Evolutionary conservation across 2,113 vertebrate genomes (phyloP), one percentile per base, ranked within the genome.

Genomic region (Sclerurus mexicanus): DNA sequence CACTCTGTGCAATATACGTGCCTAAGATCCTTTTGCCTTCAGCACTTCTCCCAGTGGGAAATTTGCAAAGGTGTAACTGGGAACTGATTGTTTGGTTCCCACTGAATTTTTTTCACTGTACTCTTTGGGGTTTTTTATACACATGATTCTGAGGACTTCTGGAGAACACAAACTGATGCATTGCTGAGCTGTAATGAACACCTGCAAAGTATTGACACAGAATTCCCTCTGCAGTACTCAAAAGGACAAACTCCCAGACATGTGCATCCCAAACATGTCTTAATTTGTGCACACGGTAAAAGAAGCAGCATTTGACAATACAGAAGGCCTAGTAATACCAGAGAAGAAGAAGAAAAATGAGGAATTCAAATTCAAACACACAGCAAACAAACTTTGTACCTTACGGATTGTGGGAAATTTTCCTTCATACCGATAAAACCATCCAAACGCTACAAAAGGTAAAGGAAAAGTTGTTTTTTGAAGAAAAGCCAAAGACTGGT

Each of bases 391-490:
- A 78, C 93, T 90, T 44, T 64, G 94, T 99, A 99, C 99, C 99
- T 99, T 99, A 85, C 98, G 98, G 27, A 99, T 97, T 44, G 98
- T 99, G 9, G 99, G 99, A 91, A 99, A 99, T 97, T 99, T 99
- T 97, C 99, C 99, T 89, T 99, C 99, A 11, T 99, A 99, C 10
- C 98, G 99, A 97, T 99, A 99, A 98, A 99, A 99, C 99, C 99
- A 99, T 94, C 99, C 99, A 98, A 99, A 99, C 50, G 99, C 99
- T 99, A 96, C 22, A 92, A 96, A 95, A 97, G n/a, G 94, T 50
- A 97, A 95, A 98, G 78, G 67, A 90, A 68, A 91, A 81, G 24
- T 28, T 66, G 42, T 2, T 67, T 49, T 28, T 67, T 86, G 21
- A 87, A 97, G 56, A 86, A 72, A 44, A 62, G 20, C n/a, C 53